Conservation (phyloP, 2,797 vertebrate species). For the Tenualosa thibaudeaui region DNA sequence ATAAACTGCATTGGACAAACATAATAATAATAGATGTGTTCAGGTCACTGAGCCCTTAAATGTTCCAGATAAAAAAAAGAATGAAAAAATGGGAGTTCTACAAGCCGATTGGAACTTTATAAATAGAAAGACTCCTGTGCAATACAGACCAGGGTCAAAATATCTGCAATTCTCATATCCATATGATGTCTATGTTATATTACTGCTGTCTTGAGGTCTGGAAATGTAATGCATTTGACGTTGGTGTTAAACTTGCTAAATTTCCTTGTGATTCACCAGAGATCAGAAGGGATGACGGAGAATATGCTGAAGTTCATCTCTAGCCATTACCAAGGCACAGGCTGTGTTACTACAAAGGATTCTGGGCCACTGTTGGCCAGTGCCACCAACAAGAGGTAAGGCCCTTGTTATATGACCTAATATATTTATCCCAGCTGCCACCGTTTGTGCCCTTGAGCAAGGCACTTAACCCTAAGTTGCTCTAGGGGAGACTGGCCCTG, state of each 20-base stretch:
- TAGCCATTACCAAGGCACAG: constrained; percentile 60
- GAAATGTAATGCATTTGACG: neutral
- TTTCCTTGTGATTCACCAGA: constrained; percentile 49
- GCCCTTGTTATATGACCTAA: neutral
- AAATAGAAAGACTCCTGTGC: neutral
- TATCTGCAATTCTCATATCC: neutral
- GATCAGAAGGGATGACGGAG: constrained; percentile 53
- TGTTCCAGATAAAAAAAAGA: neutral
- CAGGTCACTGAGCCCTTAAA: neutral
- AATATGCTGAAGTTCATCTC: constrained; percentile 72
- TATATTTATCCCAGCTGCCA: no score
- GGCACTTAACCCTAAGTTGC: no score
- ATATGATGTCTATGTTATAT: neutral
- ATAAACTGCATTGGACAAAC: neutral
- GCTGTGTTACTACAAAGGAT: neutral
- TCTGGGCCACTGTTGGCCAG: neutral
- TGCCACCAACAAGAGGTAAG: neutral
- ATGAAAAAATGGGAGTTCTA: neutral
- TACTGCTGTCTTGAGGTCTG: neutral
- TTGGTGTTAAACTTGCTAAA: constrained; percentile 1
- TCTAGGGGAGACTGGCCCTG: no score
- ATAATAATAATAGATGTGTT: neutral
- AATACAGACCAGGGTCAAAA: neutral
- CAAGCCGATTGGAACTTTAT: neutral
- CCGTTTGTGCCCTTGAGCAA: no score